Percentiles rank a stretch among this genome's conserved stretches.
phyloP scores from a whole-genome alignment of 2,888 invertebrate species.

The Frankliniella fusca region DNA sequence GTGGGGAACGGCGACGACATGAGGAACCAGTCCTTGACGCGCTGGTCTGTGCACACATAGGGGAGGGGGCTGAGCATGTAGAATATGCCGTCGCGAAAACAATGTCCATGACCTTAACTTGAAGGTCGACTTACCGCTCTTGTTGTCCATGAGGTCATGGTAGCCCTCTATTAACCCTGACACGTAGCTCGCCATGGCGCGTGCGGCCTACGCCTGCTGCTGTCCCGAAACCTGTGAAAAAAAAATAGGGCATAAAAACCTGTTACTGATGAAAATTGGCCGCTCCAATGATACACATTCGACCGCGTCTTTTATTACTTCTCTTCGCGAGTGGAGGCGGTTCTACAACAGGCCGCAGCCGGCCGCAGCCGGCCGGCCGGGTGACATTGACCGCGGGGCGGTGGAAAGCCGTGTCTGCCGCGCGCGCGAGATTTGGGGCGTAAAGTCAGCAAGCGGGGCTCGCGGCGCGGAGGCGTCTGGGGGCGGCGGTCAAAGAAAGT shows the following conservation, averaged over 20 bases:
- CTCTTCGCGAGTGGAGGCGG: no score
- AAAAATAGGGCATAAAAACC: neutral
- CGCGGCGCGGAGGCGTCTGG: neutral
- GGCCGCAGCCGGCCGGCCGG: no score
- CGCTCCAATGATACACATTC: no score
- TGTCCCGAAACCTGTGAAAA: neutral
- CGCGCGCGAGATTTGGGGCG: no score
- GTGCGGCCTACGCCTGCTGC: neutral
- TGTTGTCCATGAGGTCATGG: constrained; percentile 76
- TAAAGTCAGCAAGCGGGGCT: neutral
- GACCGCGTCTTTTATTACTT: no score
- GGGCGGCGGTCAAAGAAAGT: neutral
- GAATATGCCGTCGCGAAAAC: no score
- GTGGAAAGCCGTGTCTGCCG: no score
- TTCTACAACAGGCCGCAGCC: no score
- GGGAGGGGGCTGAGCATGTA: no score
- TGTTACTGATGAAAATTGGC: neutral
- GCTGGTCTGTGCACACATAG: constrained; percentile 62
- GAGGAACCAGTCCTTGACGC: constrained; percentile 84
- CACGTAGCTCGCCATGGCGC: constrained; percentile 57
- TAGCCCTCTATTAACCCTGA: constrained; percentile 60
- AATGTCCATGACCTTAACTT: no score
- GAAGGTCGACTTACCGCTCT: constrained; percentile 54
- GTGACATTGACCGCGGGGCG: no score
- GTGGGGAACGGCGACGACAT: constrained; percentile 88